These are phyloP conservation scores for Oreonectes daqikongensis DNA, from an alignment of 2,797 vertebrate species.

Conservation along the genomic window DNA sequence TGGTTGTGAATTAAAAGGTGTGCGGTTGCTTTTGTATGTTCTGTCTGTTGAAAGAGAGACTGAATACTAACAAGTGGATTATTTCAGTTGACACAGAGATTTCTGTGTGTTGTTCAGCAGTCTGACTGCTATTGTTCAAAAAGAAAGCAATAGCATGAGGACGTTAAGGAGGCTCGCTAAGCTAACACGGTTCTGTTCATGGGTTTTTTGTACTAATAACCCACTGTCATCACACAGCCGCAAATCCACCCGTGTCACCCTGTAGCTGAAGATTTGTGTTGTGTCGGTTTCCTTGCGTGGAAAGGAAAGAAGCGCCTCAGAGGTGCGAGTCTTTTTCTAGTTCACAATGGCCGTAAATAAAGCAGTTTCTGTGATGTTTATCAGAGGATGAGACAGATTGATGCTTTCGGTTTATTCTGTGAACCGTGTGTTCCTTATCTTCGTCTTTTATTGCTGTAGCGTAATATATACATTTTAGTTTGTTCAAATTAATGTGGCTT, in stretches of 20 bases:
- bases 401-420: constrained; percentile 17
- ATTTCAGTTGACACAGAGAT: constrained; percentile 64
- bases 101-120: constrained; percentile 65
- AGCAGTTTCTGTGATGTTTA: constrained; percentile 56
- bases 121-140: constrained; percentile 68
- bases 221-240: constrained; percentile 3
- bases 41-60: constrained; percentile 1
- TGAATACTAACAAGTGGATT: constrained; percentile 65
- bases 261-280: constrained; percentile 5
- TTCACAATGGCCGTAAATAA: constrained; percentile 32
- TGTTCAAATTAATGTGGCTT: neutral
- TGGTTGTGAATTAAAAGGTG: constrained; percentile 56
- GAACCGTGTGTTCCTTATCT: constrained; percentile 12
- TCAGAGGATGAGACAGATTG: neutral
- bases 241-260: neutral
- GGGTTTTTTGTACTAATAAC: constrained; percentile 17
- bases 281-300: neutral
- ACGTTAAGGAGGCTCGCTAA: constrained; percentile 59
- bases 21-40: constrained; percentile 24
- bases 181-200: neutral
- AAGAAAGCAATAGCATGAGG: constrained; percentile 55
- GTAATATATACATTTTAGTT: neutral
- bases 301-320: constrained; percentile 11
- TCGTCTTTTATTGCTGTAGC: neutral
- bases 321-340: constrained; percentile 14